phyloP scores from a whole-genome alignment of 2,797 vertebrate genomes.

The Lerista edwardsae region DNA sequence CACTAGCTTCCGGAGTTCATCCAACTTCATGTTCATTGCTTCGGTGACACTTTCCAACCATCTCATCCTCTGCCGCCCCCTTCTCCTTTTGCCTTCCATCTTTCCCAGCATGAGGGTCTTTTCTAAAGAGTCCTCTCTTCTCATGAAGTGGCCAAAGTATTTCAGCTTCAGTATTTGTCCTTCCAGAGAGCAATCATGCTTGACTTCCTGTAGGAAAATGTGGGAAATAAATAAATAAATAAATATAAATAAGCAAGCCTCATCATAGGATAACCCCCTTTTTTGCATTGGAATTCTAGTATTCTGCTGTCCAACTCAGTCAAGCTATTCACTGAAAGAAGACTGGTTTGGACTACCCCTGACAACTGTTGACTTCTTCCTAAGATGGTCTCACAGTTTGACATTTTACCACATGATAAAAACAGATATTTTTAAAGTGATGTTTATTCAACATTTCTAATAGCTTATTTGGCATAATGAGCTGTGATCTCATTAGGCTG shows the following conservation, averaged over 20 bases:
- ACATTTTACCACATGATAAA: neutral
- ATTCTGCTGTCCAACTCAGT: neutral
- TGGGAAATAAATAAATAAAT: too few species aligned
- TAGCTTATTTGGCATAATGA: slow-evolving; percentile 29
- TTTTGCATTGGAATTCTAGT: neutral
- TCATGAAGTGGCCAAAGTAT: too few species aligned
- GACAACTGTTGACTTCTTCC: neutral
- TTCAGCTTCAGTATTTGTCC: too few species aligned
- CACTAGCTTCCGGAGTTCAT: too few species aligned
- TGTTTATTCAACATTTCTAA: slow-evolving; percentile 43
- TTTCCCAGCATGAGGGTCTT: too few species aligned
- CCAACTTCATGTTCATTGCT: too few species aligned
- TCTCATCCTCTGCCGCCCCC: too few species aligned
- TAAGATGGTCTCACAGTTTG: neutral
- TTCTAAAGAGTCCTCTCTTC: too few species aligned
- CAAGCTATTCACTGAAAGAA: neutral
- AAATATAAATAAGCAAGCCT: neutral
- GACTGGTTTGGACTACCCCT: neutral
- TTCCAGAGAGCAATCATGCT: too few species aligned
- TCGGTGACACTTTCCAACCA: too few species aligned
- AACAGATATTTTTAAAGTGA: neutral
- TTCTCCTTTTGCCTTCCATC: too few species aligned
- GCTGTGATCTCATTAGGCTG: slow-evolving; percentile 29
- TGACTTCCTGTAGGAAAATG: too few species aligned
- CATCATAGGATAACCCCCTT: neutral